Evolutionary conservation across 2,797 vertebrate genomes (phyloP), one percentile per base, ranked within the genome.

Genomic region (Silurus lanzhouensis): DNA sequence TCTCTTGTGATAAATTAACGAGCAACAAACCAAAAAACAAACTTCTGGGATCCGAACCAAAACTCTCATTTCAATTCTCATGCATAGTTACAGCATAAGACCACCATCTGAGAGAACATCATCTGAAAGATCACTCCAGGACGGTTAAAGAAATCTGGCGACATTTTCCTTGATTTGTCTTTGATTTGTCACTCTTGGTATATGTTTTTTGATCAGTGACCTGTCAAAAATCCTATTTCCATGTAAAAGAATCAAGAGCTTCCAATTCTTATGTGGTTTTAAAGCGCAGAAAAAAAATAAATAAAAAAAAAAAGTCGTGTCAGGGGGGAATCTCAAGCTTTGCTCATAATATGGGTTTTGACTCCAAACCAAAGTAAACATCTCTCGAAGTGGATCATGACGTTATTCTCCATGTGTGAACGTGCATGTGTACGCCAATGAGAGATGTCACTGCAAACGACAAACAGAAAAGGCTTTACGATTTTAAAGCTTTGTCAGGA

Each of bases 311-410:
- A 9, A 20, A 64, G 31, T 31, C 31, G 31, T 31, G 31, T n/a
- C n/a, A n/a, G 31, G 31, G 31, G 31, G 31, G 31, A 1, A 38
- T 38, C 79, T 12, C 44, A 63, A 81, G 79, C 79, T 67, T 66
- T 67, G 9, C 63, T 67, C 72, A 70, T 63, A 31, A 67, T 19
- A 46, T 13, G 82, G 46, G 4, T 38, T 57, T 77, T 84, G 63
- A 79, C 63, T 55, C 46, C n/a, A 67, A 81, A 81, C 79, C 46
- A 81, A 81, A 55, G 63, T 67, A 72, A 79, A 81, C 46, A 74
- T 58, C 44, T 55, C 25, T 38, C 52, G 15, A 9, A 55, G 52
- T 55, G n/a, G 79, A 81, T 67, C 55, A 81, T 52, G 63, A 81
- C 46, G 25, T 81, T 67, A 66, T 81, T 67, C 48, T 57, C 61